Evolutionary conservation across 2,888 invertebrate species (phyloP).

Genomic region (Lasioglossum oenotherae): DNA sequence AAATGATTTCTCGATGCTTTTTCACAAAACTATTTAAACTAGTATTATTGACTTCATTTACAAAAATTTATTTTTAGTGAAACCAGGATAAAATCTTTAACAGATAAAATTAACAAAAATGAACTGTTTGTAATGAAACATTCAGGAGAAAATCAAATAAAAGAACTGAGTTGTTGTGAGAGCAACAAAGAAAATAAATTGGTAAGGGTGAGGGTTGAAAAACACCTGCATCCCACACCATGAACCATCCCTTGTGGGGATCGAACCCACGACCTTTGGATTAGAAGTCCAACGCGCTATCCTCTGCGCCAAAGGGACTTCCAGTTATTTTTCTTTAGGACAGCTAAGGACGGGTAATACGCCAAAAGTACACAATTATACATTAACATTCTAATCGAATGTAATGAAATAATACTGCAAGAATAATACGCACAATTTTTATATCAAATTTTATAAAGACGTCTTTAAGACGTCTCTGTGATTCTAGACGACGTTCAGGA

Average conservation of each 20-base stretch:
- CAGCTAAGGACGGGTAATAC: neutral
- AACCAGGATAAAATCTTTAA: neutral
- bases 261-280: conserved; percentile 84
- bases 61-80: neutral
- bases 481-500: too few species aligned
- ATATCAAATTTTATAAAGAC: neutral
- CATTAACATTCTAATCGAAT: neutral
- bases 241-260: conserved; percentile 83
- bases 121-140: neutral
- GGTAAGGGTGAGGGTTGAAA: neutral
- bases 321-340: neutral
- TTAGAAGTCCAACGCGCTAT: conserved; percentile 84
- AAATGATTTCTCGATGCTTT: neutral
- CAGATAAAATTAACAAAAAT: neutral
- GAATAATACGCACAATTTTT: neutral
- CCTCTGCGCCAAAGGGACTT: conserved; percentile 84
- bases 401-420: neutral
- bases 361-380: neutral
- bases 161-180: neutral
- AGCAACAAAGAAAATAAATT: neutral
- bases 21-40: neutral
- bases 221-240: neutral
- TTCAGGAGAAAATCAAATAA: neutral
- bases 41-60: neutral
- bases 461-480: too few species aligned